These are phyloP conservation scores for Gila robusta DNA, from an alignment of 2,797 vertebrate species.

Conservation along the genomic window DNA sequence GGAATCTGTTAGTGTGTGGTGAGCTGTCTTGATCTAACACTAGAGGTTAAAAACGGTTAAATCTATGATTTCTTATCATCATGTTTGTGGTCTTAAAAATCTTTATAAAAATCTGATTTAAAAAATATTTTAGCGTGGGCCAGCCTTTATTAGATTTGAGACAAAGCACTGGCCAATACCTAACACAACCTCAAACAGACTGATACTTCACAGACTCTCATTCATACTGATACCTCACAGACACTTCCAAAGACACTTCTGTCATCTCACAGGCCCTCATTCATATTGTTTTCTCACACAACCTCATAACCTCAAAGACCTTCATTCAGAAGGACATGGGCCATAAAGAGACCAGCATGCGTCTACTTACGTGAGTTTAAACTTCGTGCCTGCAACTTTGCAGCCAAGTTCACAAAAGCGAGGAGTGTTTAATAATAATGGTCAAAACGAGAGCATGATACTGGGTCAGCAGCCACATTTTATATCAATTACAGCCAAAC, in stretches of 20 bases:
- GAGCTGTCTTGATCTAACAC: too few relatives aligned
- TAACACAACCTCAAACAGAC: not conserved
- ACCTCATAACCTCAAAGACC: not conserved
- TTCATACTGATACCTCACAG: slow-evolving; percentile 5
- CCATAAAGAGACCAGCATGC: not conserved
- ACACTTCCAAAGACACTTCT: not conserved
- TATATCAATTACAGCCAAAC: slow-evolving; percentile 33
- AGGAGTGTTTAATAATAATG: slow-evolving; percentile 1
- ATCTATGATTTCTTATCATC: too few relatives aligned
- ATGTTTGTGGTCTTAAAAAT: too few relatives aligned
- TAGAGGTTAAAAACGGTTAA: too few relatives aligned
- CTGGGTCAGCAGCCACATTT: not conserved
- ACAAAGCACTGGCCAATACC: not conserved
- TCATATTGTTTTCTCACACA: not conserved
- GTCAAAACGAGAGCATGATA: slow-evolving; percentile 13
- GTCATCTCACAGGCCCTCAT: not conserved
- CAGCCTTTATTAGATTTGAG: not conserved
- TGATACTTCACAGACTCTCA: not conserved
- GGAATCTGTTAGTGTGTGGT: too few relatives aligned
- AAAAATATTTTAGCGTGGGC: too few relatives aligned
- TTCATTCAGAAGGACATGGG: not conserved
- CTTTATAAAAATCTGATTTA: too few relatives aligned
- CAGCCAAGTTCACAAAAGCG: not conserved
- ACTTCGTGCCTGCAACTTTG: not conserved
- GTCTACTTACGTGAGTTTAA: not conserved